Conservation (phyloP, 2,888 invertebrate species). For the Odontomyia ornata region DNA sequence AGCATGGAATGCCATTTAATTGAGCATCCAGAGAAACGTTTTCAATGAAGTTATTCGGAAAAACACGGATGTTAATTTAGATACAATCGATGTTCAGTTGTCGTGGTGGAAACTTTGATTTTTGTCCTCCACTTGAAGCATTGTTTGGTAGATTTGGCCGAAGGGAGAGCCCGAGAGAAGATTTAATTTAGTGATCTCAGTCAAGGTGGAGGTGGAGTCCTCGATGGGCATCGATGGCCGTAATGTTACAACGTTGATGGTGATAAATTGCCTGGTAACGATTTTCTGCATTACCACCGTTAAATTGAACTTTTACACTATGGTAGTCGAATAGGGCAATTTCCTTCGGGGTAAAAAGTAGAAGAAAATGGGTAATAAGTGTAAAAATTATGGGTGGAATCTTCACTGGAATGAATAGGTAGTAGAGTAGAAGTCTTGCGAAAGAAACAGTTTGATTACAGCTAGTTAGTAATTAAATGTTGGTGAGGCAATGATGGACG, state of each 20-base stretch:
- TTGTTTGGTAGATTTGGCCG: background rate
- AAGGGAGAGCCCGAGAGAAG: background rate
- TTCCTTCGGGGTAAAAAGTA: background rate
- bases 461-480: background rate
- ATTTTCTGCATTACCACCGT: background rate
- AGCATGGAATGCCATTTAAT: constrained; percentile 37
- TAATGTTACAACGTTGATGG: background rate
- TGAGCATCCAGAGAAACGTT: background rate
- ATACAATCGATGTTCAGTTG: constrained; percentile 1
- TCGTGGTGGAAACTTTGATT: background rate
- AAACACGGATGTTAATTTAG: constrained; percentile 42
- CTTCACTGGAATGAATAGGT: background rate
- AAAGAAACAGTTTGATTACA: background rate
- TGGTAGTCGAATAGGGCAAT: background rate
- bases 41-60: constrained; percentile 33
- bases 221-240: background rate
- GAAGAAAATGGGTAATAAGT: background rate
- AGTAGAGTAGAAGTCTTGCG: background rate
- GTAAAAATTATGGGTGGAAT: constrained; percentile 1
- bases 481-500: background rate
- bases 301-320: constrained; percentile 26
- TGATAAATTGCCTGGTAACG: constrained; percentile 25
- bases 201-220: constrained; percentile 8
- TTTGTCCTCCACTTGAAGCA: background rate
- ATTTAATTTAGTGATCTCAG: constrained; percentile 29